Evolutionary conservation across 2,113 vertebrate genomes (phyloP).

Genomic region (Mus pahari): DNA sequence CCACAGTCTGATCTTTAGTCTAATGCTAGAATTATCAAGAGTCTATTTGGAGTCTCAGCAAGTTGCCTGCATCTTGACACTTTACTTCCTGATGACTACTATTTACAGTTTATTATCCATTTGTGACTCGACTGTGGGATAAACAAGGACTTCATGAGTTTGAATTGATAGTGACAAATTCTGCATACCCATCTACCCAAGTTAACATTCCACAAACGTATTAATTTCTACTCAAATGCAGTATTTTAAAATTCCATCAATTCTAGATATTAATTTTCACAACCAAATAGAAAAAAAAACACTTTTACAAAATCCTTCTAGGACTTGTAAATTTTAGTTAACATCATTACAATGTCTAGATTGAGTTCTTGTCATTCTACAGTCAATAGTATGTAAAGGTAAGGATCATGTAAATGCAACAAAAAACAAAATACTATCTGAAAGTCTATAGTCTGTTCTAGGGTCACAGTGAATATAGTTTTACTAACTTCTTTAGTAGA

Average conservation of each 20-base stretch:
- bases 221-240: background rate
- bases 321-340: background rate
- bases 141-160: background rate
- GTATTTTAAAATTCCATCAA: background rate
- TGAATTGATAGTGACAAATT: background rate
- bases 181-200: background rate
- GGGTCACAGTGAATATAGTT: background rate
- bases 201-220: background rate
- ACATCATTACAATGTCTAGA: background rate
- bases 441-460: background rate
- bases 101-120: background rate
- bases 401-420: background rate
- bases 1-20: background rate
- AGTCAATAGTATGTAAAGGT: background rate
- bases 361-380: background rate
- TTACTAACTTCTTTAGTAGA: background rate
- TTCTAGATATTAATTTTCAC: background rate
- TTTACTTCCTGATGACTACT: background rate
- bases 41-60: background rate
- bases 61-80: background rate
- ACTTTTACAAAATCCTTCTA: constrained; percentile 2
- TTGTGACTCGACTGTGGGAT: background rate
- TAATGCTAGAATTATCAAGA: background rate
- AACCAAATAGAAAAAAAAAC: background rate
- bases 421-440: background rate